Evolutionary conservation across 2,113 vertebrate genomes (phyloP).

Genomic region (Galemys pyrenaicus): DNA sequence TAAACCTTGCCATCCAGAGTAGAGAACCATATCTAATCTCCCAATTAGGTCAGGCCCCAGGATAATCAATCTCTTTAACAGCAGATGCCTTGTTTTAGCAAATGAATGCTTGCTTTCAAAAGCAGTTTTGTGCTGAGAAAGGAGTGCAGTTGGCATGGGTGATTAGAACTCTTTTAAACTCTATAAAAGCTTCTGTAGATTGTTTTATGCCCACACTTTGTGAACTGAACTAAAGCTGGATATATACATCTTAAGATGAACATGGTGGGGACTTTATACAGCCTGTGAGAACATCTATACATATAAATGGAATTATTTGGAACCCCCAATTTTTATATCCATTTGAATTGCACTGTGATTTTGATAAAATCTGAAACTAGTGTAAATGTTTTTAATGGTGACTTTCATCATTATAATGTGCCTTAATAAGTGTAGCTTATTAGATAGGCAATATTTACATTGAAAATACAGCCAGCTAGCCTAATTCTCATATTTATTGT

Average conservation of each 20-base stretch:
- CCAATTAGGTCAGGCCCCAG: slow-evolving; percentile 68
- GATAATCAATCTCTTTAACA: slow-evolving; percentile 76
- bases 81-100: slow-evolving; percentile 72
- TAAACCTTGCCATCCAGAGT: background rate
- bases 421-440: background rate
- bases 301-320: background rate
- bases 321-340: background rate
- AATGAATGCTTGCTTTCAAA: slow-evolving; percentile 72
- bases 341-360: background rate
- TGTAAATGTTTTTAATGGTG: background rate
- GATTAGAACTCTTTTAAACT: slow-evolving; percentile 65
- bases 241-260: slow-evolving; percentile 32
- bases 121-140: slow-evolving; percentile 69
- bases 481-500: background rate
- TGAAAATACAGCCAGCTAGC: background rate
- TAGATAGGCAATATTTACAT: background rate
- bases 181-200: slow-evolving; percentile 45
- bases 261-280: background rate
- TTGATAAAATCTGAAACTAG: background rate
- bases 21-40: slow-evolving; percentile 74
- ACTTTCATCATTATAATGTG: background rate
- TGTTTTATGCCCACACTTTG: slow-evolving; percentile 31
- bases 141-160: slow-evolving; percentile 59
- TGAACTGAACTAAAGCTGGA: slow-evolving; percentile 28
- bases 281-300: background rate